These are phyloP conservation scores for Pogonomyrmex californicus DNA, from an alignment of 1,140 invertebrate species.

Conservation along the genomic window DNA sequence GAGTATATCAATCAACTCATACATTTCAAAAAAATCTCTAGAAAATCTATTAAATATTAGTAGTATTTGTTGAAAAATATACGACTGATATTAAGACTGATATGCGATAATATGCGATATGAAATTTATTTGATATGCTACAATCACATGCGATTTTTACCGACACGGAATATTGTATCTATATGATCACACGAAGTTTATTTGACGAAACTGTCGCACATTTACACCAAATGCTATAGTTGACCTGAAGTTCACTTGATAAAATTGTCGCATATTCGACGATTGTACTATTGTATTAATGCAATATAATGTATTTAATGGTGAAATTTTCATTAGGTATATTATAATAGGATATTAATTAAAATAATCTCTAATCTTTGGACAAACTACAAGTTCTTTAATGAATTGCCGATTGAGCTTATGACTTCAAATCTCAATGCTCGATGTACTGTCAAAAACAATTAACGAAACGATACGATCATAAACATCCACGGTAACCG, in stretches of 20 bases:
- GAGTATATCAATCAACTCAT: no score
- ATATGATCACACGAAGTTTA: not conserved
- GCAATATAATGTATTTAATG: not conserved
- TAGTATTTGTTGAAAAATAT: no score
- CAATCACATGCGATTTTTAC: not conserved
- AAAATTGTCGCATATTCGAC: slow-evolving; percentile 3
- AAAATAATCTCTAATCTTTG: not conserved
- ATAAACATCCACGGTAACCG: not conserved
- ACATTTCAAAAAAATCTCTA: no score
- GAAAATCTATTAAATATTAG: no score
- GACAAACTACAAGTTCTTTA: not conserved
- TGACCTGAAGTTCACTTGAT: not conserved
- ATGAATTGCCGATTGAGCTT: not conserved
- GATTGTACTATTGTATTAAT: not conserved
- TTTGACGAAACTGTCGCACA: not conserved
- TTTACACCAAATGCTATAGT: not conserved
- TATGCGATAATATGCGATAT: not conserved
- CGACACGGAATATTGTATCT: not conserved
- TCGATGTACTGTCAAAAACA: no score
- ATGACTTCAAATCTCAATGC: no score
- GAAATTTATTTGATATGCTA: not conserved
- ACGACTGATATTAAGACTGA: not conserved
- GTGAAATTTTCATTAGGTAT: not conserved
- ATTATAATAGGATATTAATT: no score
- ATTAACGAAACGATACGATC: not conserved